Evolutionary conservation across 2,113 vertebrate species (phyloP), one percentile per base, ranked within the genome.

Genomic region (Tilapia sparmanii): DNA sequence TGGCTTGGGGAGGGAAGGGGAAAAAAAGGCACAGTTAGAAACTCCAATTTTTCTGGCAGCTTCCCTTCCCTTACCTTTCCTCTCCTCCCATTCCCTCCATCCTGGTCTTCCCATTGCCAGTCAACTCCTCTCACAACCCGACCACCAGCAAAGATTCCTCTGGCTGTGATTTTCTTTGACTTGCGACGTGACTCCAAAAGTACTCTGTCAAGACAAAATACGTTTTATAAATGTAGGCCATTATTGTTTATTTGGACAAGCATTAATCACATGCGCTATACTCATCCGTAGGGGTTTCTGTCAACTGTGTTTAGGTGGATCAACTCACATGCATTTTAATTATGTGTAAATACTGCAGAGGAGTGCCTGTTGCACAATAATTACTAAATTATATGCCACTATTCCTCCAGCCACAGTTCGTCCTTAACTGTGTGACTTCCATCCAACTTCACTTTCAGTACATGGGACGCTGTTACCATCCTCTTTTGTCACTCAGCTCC

Each of bases 81-180:
- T 95, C 99, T 97, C 55, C 99, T 98, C 12, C 98, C 98, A n/a
- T 99, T 99, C 91, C 98, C 99, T 80, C 99, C 99, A 85, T 99
- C 99, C 95, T 99, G 99, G 94, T 99, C 99, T 95, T 99, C 99
- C 99, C 99, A 99, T 55, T 99, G 99, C 99, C 99, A 99, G 95
- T 99, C 99, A 84, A 99, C 99, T 87, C 99, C 99, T 91, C 99
- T 97, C 31, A 99, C 99, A 78, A 99, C 99, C 16, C 99, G 97
- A 86, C 98, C 98, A 63, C 99, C 98, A 79, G 98, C 97, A 95
- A 99, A 99, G 93, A 99, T 99, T 82, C 99, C 99, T 95, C 99
- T 97, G 88, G 98, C 98, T 78, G 99, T 99, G 94, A 99, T 99
- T 96, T 99, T 99, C 97, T 99, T 99, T 52, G 99, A 99, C 94